Conservation (phyloP, 30 jellyfish, hydroid and myxozoan genomes). For the Cassiopea andromeda region DNA sequence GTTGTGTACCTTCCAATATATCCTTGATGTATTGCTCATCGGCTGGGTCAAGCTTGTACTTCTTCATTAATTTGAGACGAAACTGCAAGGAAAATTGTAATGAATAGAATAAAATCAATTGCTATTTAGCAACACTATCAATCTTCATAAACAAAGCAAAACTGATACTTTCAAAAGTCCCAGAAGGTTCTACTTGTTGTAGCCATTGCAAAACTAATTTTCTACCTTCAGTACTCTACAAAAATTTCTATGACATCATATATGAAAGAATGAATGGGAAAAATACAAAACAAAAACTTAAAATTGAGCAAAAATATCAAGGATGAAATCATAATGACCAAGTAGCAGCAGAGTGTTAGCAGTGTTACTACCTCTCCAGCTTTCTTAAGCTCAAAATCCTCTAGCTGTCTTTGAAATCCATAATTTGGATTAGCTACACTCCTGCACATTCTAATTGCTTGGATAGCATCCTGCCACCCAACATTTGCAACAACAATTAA, state of each 20-base stretch:
- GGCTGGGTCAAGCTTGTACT: conserved; percentile 54
- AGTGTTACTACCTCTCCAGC: conserved; percentile 76
- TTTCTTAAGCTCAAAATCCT: conserved; percentile 59
- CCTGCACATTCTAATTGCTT: conserved; percentile 67
- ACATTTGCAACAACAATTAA: conserved; percentile 62
- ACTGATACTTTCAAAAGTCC: too few species aligned
- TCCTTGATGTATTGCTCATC: conserved; percentile 55
- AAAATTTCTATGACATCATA: too few species aligned
- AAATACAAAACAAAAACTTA: too few species aligned
- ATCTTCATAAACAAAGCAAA: too few species aligned
- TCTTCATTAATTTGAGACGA: conserved; percentile 42
- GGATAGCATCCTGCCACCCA: conserved; percentile 86
- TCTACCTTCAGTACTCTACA: too few species aligned
- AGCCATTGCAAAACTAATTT: too few species aligned
- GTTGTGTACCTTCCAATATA: conserved; percentile 4
- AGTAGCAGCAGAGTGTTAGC: too few species aligned
- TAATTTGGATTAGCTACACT: conserved; percentile 83
- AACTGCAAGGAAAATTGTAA: not conserved
- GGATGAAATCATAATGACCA: too few species aligned
- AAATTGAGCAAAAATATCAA: too few species aligned
- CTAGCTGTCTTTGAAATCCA: conserved; percentile 89
- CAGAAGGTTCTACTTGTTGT: too few species aligned
- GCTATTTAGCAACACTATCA: too few species aligned
- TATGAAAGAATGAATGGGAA: too few species aligned
- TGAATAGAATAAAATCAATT: not conserved